Conservation (phyloP, 2,888 invertebrate species). For the Unio delphinus region DNA sequence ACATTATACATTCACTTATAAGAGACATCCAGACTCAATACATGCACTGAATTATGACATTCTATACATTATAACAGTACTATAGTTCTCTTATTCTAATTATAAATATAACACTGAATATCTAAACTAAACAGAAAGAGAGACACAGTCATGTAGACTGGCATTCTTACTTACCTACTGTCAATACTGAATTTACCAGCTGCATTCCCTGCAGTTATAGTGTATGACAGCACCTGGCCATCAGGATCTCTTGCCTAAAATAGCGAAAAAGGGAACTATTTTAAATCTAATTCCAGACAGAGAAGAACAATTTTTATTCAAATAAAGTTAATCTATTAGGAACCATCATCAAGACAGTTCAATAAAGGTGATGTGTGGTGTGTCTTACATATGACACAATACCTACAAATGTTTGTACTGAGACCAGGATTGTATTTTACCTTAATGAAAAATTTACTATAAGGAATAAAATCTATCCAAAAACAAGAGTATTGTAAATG, state of each 20-base stretch:
- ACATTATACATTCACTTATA: background rate
- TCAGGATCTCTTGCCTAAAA: constrained; percentile 48
- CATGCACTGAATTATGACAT: background rate
- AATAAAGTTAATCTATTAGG: too few relatives aligned
- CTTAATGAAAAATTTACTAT: too few relatives aligned
- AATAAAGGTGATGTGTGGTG: too few relatives aligned
- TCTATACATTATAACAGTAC: background rate
- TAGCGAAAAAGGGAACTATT: background rate
- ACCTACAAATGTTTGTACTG: too few relatives aligned
- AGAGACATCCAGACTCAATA: background rate
- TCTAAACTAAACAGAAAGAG: background rate
- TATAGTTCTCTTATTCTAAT: background rate
- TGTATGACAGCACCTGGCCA: constrained; percentile 28
- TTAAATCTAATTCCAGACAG: too few relatives aligned
- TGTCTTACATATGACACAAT: too few relatives aligned
- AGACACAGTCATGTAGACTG: constrained; percentile 6
- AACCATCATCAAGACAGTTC: too few relatives aligned
- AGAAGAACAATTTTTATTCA: too few relatives aligned
- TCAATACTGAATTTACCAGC: constrained; percentile 12
- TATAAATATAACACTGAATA: background rate
- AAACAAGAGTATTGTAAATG: too few relatives aligned
- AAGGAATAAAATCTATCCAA: too few relatives aligned
- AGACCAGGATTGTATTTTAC: too few relatives aligned
- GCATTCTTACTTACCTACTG: too few relatives aligned
- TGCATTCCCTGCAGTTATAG: constrained; percentile 29